These are phyloP conservation scores for Trissonchulus latispiculum DNA, from an alignment of 2,888 invertebrate genomes.

Conservation along the genomic window DNA sequence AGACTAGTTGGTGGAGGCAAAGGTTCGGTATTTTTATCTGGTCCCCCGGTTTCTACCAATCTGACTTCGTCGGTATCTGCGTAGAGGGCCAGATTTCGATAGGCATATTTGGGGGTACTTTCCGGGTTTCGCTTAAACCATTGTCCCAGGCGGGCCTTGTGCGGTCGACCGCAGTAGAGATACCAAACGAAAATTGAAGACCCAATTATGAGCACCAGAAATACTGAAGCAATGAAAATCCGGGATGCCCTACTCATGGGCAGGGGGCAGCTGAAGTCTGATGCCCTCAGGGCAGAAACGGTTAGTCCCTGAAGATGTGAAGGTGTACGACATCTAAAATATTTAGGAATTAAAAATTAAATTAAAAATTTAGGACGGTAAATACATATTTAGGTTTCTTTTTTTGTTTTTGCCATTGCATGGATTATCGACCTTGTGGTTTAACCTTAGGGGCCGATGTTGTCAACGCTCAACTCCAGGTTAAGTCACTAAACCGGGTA, in stretches of 20 bases:
- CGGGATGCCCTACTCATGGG: not conserved
- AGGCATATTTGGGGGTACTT: slow-evolving; percentile 16
- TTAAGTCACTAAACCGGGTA: too few species aligned
- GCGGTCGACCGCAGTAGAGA: slow-evolving; percentile 5
- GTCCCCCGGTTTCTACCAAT: not conserved
- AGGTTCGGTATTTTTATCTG: slow-evolving; percentile 2
- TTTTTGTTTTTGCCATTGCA: too few species aligned
- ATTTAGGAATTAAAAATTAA: not conserved
- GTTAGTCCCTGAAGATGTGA: not conserved
- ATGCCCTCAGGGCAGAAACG: not conserved
- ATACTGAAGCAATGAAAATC: not conserved
- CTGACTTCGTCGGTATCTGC: slow-evolving; percentile 7
- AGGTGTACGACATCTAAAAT: slow-evolving; percentile 8
- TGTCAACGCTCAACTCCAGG: too few species aligned
- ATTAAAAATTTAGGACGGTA: not conserved
- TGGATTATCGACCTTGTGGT: too few species aligned
- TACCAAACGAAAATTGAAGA: slow-evolving; percentile 6
- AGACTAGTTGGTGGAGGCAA: too few species aligned
- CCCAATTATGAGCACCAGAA: not conserved
- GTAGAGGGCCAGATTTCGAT: slow-evolving; percentile 15
- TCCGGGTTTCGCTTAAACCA: not conserved
- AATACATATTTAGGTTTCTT: not conserved
- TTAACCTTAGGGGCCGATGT: too few species aligned
- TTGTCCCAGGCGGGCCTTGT: not conserved
- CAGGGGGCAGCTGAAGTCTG: not conserved